Conservation (phyloP, 2,888 invertebrate genomes). For the Limnephilus auricula region DNA sequence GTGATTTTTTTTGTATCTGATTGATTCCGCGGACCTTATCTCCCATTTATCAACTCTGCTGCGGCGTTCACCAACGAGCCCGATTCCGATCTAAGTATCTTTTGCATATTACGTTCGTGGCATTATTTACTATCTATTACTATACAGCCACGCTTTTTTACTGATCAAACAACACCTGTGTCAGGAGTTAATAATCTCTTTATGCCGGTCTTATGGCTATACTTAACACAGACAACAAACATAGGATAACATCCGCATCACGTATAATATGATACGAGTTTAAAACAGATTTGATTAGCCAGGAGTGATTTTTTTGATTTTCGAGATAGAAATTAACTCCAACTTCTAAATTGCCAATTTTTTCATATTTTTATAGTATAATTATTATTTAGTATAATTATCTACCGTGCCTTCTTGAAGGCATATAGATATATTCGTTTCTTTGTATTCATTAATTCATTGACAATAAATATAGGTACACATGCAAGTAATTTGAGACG, state of each 20-base stretch:
- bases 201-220: background rate
- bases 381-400: no score
- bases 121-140: conserved; percentile 15
- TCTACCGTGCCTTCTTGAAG: background rate
- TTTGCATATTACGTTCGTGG: conserved; percentile 35
- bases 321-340: background rate
- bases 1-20: conserved; percentile 65
- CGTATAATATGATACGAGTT: no score
- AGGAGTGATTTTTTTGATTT: background rate
- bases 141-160: conserved; percentile 17
- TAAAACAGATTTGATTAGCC: background rate
- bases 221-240: conserved; percentile 22
- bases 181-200: background rate
- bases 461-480: no score
- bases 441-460: no score
- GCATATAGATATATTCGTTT: background rate
- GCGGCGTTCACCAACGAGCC: conserved; percentile 16
- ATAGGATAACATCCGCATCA: background rate
- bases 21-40: conserved; percentile 62
- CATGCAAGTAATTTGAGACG: no score
- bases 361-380: background rate
- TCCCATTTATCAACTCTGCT: conserved; percentile 59
- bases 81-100: conserved; percentile 36
- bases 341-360: background rate
- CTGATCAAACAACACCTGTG: conserved; percentile 42